Base-by-base conservation (phyloP, 2,888 invertebrate species). In the Limnephilus rhombicus region DNA sequence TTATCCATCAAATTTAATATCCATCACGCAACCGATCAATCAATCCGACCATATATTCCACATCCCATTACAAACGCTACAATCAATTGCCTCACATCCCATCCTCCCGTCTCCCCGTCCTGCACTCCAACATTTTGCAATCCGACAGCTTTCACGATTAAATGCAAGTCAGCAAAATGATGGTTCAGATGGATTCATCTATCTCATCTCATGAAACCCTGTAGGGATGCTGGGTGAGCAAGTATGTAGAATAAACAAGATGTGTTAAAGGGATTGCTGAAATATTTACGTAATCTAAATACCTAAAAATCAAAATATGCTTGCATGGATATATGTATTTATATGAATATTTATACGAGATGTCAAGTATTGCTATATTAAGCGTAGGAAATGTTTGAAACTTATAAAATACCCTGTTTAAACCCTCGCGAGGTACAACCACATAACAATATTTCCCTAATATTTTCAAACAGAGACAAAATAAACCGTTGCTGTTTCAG, bases 121-220 rank as follows among this genome's bases (percentile, higher is more conserved):
- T 82, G 82, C 92, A 91, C 83, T 83, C 85, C 24, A n/a, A 87
- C 41, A 80, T 81, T 68, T 80, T 86, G 80, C 45, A 81, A 87
- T 41, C 37, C 90, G 85, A 89, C 92, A 89, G 81, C 91, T 89
- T 91, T 85, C 37, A 45, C 83, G 88, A 92, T 91, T 92, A 89
- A 89, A 91, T 89, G 92, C 92, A 92, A 92, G 89, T 89, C 91
- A 83, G 92, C 92, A 86, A 80, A 86, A 91, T 92, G 80, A 91
- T 91, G 81, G 91, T 92, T 91, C 83, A 83, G 83, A 83, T 83
- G 24, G 37, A 83, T 83, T 83, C 83, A 83, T 68, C 68, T 24
- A 68, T 83, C 83, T 83, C 83, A 83, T 41, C 24, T 24, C 31
- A 5, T 37, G 12, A 18, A 34, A 7, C 83, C 5, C 37, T 31